Percentiles rank a stretch among this genome's conserved stretches.
Conservation (phyloP, 1,140 invertebrate genomes). For the Argopecten irradians region DNA sequence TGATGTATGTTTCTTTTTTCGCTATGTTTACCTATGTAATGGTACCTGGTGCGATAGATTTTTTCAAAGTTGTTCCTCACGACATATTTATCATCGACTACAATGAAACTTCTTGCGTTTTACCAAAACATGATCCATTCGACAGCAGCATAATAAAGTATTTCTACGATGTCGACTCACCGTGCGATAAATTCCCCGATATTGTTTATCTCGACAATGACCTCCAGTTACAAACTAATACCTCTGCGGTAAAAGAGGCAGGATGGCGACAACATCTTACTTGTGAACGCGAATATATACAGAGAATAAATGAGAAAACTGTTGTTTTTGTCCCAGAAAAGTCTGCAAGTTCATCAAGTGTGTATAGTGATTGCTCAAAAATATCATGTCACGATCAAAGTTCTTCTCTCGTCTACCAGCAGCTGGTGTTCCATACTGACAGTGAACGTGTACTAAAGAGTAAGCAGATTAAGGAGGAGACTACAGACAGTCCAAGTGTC, state of each 20-base stretch:
- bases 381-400: constrained; percentile 67
- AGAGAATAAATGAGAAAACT: constrained; percentile 59
- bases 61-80: background rate
- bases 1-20: background rate
- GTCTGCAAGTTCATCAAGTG: constrained; percentile 53
- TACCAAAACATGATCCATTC: constrained; percentile 86
- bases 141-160: constrained; percentile 82
- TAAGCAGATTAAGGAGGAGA: background rate
- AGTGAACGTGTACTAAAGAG: background rate
- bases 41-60: background rate
- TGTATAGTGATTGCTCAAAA: constrained; percentile 76
- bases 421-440: constrained; percentile 43
- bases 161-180: constrained; percentile 79
- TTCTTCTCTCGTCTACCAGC: constrained; percentile 48
- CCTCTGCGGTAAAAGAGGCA: constrained; percentile 56
- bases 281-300: constrained; percentile 65
- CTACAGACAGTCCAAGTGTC: constrained; percentile 75
- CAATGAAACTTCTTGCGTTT: constrained; percentile 81
- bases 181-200: constrained; percentile 79
- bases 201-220: constrained; percentile 73
- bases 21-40: background rate
- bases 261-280: constrained; percentile 48
- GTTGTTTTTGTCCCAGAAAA: constrained; percentile 65
- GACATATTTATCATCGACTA: background rate
- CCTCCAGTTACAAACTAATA: constrained; percentile 64